Percentiles rank a stretch among this genome's conserved stretches.
Evolutionary conservation across 2,888 invertebrate species (phyloP).

Genomic region (Branchellion lobata): DNA sequence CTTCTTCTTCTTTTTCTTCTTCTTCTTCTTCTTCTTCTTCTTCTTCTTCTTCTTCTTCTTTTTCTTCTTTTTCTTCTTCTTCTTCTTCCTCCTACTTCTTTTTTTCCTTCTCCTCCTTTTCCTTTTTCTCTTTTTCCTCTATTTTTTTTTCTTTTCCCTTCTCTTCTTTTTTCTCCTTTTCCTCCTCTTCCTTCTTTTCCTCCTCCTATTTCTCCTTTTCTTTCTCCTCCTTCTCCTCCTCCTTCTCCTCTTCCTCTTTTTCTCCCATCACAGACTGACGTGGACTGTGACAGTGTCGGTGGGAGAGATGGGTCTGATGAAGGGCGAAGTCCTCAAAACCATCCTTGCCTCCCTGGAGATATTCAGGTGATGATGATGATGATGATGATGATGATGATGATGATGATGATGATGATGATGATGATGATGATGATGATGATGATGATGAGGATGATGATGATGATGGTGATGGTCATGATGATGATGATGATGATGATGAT

Average conservation of each 20-base stretch:
- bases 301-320: constrained; percentile 75
- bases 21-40: neutral
- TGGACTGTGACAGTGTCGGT: constrained; percentile 87
- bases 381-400: constrained; percentile 39
- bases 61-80: neutral
- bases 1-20: constrained; percentile 6
- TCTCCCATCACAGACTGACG: constrained; percentile 67
- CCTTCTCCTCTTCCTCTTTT: neutral
- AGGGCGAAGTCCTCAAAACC: constrained; percentile 69
- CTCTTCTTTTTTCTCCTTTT: neutral
- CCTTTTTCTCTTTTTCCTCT: neutral
- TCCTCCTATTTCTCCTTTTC: neutral
- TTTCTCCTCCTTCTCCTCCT: neutral
- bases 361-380: constrained; percentile 56
- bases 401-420: constrained; percentile 9
- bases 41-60: neutral
- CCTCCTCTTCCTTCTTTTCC: neutral
- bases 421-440: constrained; percentile 34
- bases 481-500: constrained; percentile 25
- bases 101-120: neutral
- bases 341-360: constrained; percentile 59
- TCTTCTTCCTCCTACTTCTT: neutral
- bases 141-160: neutral
- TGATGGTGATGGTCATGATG: constrained; percentile 12
- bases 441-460: constrained; percentile 31